Base-by-base conservation (phyloP, 1,140 invertebrate species). In the Bombus terrestris region DNA sequence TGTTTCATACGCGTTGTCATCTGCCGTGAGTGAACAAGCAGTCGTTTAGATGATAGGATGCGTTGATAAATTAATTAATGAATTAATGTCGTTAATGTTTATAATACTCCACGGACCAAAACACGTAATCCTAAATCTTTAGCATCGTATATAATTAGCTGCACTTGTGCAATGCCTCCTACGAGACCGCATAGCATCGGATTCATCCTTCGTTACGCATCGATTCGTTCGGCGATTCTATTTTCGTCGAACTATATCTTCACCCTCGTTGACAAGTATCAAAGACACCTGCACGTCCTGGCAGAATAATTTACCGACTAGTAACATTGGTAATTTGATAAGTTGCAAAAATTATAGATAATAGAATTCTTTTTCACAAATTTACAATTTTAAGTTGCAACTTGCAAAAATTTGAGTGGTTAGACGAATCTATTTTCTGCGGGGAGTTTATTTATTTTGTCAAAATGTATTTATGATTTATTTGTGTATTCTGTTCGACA, bases 101-200 rank as follows among this genome's bases (percentile, higher is more conserved):
- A 53, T 53, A 91, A 94, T 85, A 88, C 90, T 92, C 92, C 91
- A 93, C 92, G 93, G 93, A 94, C 93, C 93, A 94, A 94, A 83
- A 93, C 84, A 88, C 80, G 82, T 91, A 92, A 92, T 91, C 87
- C 91, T 91, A 91, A 83, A 62, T 69, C 81, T 88, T 89, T 88
- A 91, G 73, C 80, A 77, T 87, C 78, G 64, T 88, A 68, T 35
- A 89, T 85, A 91, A 89, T 92, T 93, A 93, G 91, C 87, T 92
- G 92, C 92, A 93, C 91, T 91, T 87, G 32, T 37, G 82, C 75
- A 68, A 47, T 22, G 39, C 47, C 37, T 77, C 28, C 32, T 57
- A 53, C 32, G 43, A 47, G 32, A 80, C 28, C 53, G n/a, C 32
- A n/a, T 53, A n/a, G 9, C 25, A 59, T 41, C 18, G 32, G 3